Conservation (phyloP, 2,113 vertebrate genomes). For the Epinephelus moara region DNA sequence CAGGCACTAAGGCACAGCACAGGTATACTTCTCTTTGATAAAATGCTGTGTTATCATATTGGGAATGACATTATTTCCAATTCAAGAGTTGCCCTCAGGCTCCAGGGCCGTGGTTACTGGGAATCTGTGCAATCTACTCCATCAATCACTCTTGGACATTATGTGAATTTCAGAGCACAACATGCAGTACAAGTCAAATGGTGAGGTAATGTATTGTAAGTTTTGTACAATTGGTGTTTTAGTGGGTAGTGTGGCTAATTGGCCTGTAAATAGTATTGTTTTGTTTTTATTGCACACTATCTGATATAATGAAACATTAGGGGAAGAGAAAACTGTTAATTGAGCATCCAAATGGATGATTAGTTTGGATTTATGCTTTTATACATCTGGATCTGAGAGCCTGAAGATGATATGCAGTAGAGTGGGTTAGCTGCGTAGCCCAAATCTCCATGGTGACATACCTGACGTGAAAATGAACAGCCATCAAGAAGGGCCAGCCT, state of each 20-base stretch:
- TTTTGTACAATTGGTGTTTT: background rate
- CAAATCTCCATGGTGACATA: conserved; percentile 15
- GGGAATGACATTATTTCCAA: conserved; percentile 7
- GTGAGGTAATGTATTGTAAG: background rate
- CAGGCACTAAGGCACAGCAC: background rate
- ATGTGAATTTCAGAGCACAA: conserved; percentile 1
- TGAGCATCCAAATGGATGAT: background rate
- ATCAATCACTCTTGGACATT: conserved; percentile 5
- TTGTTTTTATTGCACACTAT: background rate
- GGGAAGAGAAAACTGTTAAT: background rate
- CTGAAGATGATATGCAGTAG: background rate
- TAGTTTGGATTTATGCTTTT: conserved; percentile 2
- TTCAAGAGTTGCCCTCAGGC: conserved; percentile 22
- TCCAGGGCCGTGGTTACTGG: background rate
- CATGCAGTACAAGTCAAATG: background rate
- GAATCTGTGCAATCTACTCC: conserved; percentile 5
- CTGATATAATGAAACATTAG: background rate
- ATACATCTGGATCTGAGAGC: background rate
- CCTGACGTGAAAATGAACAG: background rate
- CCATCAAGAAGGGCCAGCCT: background rate
- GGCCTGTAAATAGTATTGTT: background rate
- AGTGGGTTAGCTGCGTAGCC: background rate
- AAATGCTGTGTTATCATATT: conserved; percentile 5
- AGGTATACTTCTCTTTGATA: conserved; percentile 12
- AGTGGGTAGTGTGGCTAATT: background rate